A percentile compares a stretch with the other conserved stretches of the same genome.
phyloP scores from a whole-genome alignment of 2,113 vertebrate species.

The Anolis sagrei region DNA sequence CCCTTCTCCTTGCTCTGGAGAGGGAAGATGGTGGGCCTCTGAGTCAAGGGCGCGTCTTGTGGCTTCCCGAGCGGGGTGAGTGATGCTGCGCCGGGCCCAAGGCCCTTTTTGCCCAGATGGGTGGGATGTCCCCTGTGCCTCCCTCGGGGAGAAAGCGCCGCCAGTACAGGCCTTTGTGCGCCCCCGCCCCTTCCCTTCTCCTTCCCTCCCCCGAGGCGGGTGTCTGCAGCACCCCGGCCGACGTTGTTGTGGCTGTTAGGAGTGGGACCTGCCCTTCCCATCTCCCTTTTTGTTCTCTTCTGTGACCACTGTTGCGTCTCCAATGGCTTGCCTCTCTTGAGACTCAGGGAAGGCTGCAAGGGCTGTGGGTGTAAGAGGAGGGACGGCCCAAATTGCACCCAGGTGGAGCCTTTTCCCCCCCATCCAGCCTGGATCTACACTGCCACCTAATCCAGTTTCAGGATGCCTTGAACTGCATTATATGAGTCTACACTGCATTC shows the following conservation, averaged over 20 bases:
- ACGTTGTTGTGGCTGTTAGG: neutral
- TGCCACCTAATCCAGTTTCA: too few species aligned
- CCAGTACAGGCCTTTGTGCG: too few species aligned
- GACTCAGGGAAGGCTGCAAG: neutral
- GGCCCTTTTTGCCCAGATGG: neutral
- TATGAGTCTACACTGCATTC: too few species aligned
- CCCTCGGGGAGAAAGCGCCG: neutral
- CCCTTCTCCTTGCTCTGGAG: neutral
- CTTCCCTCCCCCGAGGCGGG: too few species aligned
- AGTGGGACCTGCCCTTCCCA: neutral
- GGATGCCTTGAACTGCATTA: too few species aligned
- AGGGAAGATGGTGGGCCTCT: constrained; percentile 48
- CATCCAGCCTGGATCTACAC: too few species aligned
- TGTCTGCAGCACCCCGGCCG: too few species aligned
- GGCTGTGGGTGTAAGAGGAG: neutral
- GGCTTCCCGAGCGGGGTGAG: constrained; percentile 49
- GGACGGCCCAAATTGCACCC: neutral
- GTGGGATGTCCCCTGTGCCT: neutral
- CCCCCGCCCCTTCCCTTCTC: neutral
- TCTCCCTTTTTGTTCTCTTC: too few species aligned
- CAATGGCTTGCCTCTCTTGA: neutral
- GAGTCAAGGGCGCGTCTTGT: constrained; percentile 20
- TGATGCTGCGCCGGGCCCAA: neutral
- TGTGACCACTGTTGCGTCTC: too few species aligned
- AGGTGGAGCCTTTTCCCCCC: neutral